Evolutionary conservation across 1,140 invertebrate species (phyloP).

Genomic region (Apis florea): DNA sequence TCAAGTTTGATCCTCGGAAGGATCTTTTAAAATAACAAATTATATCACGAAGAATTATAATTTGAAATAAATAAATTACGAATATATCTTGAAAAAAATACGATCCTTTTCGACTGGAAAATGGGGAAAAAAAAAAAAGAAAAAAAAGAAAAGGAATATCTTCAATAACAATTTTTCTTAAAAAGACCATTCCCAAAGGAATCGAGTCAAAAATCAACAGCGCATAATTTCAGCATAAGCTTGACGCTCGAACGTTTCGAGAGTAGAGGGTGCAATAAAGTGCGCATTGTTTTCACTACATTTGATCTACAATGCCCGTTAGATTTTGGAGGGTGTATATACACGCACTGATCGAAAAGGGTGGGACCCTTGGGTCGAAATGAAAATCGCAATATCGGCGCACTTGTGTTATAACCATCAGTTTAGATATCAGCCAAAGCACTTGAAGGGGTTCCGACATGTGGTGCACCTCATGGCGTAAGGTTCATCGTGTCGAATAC

Average conservation of each 20-base stretch:
- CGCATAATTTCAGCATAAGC: background rate
- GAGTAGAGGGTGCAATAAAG: background rate
- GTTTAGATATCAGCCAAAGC: constrained; percentile 49
- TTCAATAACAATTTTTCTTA: background rate
- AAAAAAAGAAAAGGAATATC: background rate
- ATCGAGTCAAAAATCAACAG: background rate
- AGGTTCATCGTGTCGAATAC: background rate
- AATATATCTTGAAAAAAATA: background rate
- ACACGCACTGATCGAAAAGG: constrained; percentile 27
- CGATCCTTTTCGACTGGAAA: background rate
- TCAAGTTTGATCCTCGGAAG: background rate
- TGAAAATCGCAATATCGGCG: constrained; percentile 54
- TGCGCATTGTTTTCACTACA: constrained; percentile 46
- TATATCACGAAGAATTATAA: background rate
- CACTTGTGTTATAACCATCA: constrained; percentile 47
- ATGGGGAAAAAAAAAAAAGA: background rate
- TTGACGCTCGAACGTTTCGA: background rate
- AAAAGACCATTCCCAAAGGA: background rate
- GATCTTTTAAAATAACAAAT: background rate
- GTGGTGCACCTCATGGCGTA: constrained; percentile 60
- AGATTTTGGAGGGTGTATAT: constrained; percentile 39
- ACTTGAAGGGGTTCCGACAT: constrained; percentile 62
- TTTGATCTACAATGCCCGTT: constrained; percentile 49
- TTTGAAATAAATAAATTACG: no score
- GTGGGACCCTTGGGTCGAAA: constrained; percentile 16